Evolutionary conservation across 2,113 vertebrate species (phyloP).

Genomic region (Tamias sibiricus): DNA sequence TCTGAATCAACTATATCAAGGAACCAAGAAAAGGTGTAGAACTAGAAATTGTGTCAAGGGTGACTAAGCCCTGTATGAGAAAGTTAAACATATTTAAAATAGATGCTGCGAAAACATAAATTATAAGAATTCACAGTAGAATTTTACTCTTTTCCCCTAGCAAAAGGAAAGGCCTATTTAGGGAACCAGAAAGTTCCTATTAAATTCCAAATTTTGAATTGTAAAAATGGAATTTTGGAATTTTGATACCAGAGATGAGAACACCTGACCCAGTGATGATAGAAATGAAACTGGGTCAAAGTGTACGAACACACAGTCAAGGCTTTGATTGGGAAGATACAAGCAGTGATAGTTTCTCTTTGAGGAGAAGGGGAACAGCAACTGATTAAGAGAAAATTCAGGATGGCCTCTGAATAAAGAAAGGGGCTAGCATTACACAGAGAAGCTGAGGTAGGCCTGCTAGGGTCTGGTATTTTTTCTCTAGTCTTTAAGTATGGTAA

Average conservation of each 20-base stretch:
- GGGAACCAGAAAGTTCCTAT: constrained; percentile 42
- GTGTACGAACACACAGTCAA: not conserved
- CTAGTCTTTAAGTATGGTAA: not conserved
- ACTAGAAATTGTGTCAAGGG: not conserved
- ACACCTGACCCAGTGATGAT: not conserved
- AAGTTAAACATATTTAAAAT: not conserved
- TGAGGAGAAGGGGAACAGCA: not conserved
- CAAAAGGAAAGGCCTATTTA: constrained; percentile 19
- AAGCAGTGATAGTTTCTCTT: not conserved
- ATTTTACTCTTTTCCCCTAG: not conserved
- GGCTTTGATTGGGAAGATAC: not conserved
- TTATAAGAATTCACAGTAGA: not conserved
- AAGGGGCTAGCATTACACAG: not conserved
- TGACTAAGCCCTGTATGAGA: not conserved
- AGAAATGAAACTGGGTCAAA: not conserved
- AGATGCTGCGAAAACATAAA: not conserved
- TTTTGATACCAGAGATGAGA: not conserved
- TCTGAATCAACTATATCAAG: not conserved
- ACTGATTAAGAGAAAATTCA: not conserved
- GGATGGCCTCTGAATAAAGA: not conserved
- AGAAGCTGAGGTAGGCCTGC: too few relatives aligned
- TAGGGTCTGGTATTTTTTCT: not conserved
- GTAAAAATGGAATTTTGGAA: constrained; percentile 56
- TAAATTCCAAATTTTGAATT: constrained; percentile 44
- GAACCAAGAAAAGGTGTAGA: not conserved